A percentile compares a stretch with the other conserved stretches of the same genome.
Evolutionary conservation across 2,888 invertebrate genomes (phyloP).

Genomic region (Aelia acuminata): DNA sequence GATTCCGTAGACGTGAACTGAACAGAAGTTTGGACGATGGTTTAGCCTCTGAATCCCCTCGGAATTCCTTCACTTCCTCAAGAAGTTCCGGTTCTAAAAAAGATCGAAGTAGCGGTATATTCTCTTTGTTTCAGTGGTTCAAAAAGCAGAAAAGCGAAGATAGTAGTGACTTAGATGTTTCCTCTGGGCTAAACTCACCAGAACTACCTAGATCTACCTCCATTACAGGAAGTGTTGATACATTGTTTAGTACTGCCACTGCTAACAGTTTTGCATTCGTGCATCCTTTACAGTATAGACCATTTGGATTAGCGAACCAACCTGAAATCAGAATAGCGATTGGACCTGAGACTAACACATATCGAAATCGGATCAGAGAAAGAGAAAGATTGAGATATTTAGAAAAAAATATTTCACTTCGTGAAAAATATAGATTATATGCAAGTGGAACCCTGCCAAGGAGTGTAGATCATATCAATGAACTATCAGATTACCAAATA

Average conservation of each 20-base stretch:
- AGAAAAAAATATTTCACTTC: slow-evolving; percentile 76
- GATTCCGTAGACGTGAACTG: slow-evolving; percentile 29
- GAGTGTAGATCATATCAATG: slow-evolving; percentile 65
- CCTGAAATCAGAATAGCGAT: slow-evolving; percentile 69
- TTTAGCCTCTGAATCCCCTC: slow-evolving; percentile 17
- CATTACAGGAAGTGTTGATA: slow-evolving; percentile 77
- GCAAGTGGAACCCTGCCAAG: slow-evolving; percentile 68
- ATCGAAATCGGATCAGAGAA: slow-evolving; percentile 75
- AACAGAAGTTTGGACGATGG: slow-evolving; percentile 55
- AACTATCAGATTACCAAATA: slow-evolving; percentile 59
- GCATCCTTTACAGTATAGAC: slow-evolving; percentile 73
- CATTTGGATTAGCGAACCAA: slow-evolving; percentile 69
- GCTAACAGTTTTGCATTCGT: slow-evolving; percentile 82
- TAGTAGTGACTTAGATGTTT: slow-evolving; percentile 65
- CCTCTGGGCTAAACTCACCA: slow-evolving; percentile 65
- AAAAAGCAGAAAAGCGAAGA: slow-evolving; percentile 71
- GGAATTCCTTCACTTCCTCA: slow-evolving; percentile 58
- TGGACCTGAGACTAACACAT: slow-evolving; percentile 77
- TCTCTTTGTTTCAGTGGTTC: slow-evolving; percentile 82
- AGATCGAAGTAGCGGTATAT: slow-evolving; percentile 70
- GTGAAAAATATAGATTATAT: slow-evolving; percentile 77
- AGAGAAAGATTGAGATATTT: slow-evolving; percentile 74
- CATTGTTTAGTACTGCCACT: slow-evolving; percentile 80
- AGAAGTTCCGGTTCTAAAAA: slow-evolving; percentile 62
- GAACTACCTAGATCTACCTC: slow-evolving; percentile 68